A percentile compares a stretch with the other conserved stretches of the same genome.
These are phyloP conservation scores for Urophycis tenuis DNA, from an alignment of 2,797 vertebrate species.

Conservation along the genomic window DNA sequence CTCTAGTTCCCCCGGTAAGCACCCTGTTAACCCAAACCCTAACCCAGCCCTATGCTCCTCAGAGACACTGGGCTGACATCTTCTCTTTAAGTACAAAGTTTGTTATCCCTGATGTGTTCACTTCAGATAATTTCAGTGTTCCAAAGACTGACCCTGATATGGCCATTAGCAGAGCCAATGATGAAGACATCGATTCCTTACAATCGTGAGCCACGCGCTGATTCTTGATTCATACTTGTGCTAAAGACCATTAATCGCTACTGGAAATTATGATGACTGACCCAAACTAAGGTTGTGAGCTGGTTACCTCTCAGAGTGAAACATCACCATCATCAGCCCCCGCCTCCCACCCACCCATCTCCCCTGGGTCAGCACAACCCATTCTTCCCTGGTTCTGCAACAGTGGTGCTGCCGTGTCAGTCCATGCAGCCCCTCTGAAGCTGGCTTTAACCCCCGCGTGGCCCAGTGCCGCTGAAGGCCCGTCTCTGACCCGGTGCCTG, in stretches of 20 bases:
- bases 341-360: conserved; percentile 37
- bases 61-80: not conserved
- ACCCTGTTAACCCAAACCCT: too few species aligned
- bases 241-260: not conserved
- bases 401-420: conserved; percentile 58
- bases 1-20: not conserved
- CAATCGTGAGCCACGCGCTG: not conserved
- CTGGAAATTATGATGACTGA: not conserved
- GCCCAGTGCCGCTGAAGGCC: conserved; percentile 52
- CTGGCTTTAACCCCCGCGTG: conserved; percentile 46
- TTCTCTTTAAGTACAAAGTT: not conserved
- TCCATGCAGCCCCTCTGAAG: conserved; percentile 41
- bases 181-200: too few species aligned
- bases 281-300: not conserved
- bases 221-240: not conserved
- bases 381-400: conserved; percentile 60
- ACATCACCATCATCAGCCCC: conserved; percentile 39
- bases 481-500: conserved; percentile 64
- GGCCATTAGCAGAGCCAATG: too few species aligned
- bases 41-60: conserved; percentile 19
- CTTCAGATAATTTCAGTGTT: not conserved
- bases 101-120: not conserved
- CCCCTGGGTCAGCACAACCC: conserved; percentile 66
- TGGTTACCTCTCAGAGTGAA: not conserved
- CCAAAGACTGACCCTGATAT: too few species aligned